These are phyloP conservation scores for Alviniconcha marisindica DNA, from an alignment of 1,140 invertebrate genomes.

Conservation along the genomic window DNA sequence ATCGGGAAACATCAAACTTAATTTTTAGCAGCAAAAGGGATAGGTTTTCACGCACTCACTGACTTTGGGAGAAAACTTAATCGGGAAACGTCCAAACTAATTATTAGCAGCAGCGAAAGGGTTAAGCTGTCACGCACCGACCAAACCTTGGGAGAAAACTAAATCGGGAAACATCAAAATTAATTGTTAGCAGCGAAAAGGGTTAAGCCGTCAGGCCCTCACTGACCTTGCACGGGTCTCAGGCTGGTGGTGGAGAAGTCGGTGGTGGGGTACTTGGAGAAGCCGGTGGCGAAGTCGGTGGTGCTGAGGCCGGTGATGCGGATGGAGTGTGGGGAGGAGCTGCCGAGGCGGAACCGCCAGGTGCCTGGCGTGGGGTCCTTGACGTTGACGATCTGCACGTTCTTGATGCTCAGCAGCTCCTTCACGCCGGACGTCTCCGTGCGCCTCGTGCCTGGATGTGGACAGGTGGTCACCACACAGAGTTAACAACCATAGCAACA, in stretches of 20 bases:
- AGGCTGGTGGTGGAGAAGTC: slow-evolving; percentile 79
- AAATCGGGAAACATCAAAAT: slow-evolving; percentile 5
- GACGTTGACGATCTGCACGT: slow-evolving; percentile 81
- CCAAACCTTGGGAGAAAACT: background rate
- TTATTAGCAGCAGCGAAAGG: too few species aligned
- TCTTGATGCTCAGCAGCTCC: slow-evolving; percentile 80
- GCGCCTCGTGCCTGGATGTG: slow-evolving; percentile 54
- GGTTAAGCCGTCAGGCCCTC: slow-evolving; percentile 33
- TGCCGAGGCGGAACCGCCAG: slow-evolving; percentile 81
- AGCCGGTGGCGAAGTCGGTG: slow-evolving; percentile 83
- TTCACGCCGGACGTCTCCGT: slow-evolving; percentile 75
- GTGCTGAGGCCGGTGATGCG: slow-evolving; percentile 82
- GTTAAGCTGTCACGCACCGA: too few species aligned
- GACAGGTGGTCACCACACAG: too few species aligned
- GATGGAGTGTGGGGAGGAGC: slow-evolving; percentile 81
- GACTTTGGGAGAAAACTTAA: too few species aligned
- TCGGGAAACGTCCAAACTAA: too few species aligned
- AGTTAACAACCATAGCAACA: too few species aligned
- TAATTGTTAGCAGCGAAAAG: too few species aligned
- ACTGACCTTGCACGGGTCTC: slow-evolving; percentile 82
- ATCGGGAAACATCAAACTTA: too few species aligned
- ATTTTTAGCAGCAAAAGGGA: too few species aligned
- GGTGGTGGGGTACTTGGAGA: slow-evolving; percentile 79
- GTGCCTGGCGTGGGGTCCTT: slow-evolving; percentile 82
- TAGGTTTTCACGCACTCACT: too few species aligned